Percentiles rank a stretch among this genome's conserved stretches.
phyloP scores from a whole-genome alignment of 2,113 vertebrate genomes.

The Pseudorectes ferrugineus region DNA sequence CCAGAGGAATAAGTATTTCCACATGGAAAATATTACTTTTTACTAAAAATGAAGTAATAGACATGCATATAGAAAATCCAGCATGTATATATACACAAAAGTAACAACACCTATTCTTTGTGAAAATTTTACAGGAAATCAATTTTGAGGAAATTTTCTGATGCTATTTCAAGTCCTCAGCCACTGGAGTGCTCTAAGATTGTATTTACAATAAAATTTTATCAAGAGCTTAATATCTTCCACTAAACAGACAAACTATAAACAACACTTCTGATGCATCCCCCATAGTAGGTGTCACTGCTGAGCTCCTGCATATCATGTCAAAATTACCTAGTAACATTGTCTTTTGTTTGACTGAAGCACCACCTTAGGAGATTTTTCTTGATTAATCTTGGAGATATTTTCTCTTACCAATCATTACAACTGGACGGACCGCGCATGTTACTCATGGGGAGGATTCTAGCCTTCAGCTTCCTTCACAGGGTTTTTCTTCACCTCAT shows the following conservation, averaged over 20 bases:
- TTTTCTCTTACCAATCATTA: not conserved
- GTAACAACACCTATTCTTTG: not conserved
- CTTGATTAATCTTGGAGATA: not conserved
- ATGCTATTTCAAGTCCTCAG: not conserved
- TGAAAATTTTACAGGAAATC: not conserved
- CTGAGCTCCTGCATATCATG: not conserved
- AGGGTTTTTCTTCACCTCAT: not conserved
- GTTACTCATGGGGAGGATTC: not conserved
- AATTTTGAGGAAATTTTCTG: not conserved
- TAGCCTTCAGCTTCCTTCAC: not conserved
- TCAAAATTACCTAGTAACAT: not conserved
- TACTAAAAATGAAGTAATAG: not conserved
- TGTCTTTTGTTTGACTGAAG: not conserved
- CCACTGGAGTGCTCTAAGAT: not conserved
- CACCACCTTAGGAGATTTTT: not conserved
- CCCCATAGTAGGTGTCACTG: not conserved
- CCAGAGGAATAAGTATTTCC: constrained; percentile 5
- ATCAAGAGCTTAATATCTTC: not conserved
- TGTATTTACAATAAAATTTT: not conserved
- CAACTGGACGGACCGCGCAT: not conserved
- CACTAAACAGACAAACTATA: not conserved
- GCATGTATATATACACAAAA: not conserved
- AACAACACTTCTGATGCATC: not conserved
- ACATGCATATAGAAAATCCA: not conserved
- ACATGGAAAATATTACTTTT: not conserved